Evolutionary conservation across 2,113 vertebrate species (phyloP).

Genomic region (Xenopus laevis): DNA sequence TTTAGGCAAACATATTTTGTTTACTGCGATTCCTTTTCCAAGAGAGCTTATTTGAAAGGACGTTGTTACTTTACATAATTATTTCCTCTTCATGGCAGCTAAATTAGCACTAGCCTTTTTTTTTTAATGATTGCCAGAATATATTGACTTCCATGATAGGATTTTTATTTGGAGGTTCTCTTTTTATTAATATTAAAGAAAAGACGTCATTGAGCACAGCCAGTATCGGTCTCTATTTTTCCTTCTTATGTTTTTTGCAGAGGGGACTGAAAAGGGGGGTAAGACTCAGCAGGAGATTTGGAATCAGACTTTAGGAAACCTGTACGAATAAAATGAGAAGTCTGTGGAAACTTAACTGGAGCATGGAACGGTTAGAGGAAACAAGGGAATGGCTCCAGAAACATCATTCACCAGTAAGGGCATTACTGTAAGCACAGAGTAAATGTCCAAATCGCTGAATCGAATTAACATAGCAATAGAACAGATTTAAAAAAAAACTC

Average conservation of each 20-base stretch:
- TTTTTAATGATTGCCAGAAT: conserved; percentile 18
- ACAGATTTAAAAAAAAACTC: conserved; percentile 19
- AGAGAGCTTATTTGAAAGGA: conserved; percentile 52
- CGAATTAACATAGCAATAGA: conserved; percentile 38
- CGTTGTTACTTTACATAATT: conserved; percentile 47
- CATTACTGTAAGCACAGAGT: background rate
- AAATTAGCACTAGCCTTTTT: conserved; percentile 23
- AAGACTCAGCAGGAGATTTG: conserved; percentile 4
- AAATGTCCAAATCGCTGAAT: background rate
- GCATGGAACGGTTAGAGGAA: background rate
- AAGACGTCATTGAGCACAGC: background rate
- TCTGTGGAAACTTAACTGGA: background rate
- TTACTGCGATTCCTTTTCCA: conserved; percentile 61
- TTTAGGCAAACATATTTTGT: conserved; percentile 81
- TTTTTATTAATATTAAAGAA: background rate
- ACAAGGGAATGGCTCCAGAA: conserved; percentile 7
- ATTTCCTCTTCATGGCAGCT: conserved; percentile 21
- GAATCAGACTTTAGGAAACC: conserved; percentile 24
- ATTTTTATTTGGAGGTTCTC: conserved; percentile 38
- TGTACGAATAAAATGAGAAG: conserved; percentile 26
- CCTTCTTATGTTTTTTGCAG: background rate
- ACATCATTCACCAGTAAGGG: background rate
- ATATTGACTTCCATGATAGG: background rate
- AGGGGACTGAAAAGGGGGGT: background rate
- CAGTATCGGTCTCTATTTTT: background rate